Evolutionary conservation across 2,888 invertebrate species (phyloP).

Genomic region (Alcis repandata): DNA sequence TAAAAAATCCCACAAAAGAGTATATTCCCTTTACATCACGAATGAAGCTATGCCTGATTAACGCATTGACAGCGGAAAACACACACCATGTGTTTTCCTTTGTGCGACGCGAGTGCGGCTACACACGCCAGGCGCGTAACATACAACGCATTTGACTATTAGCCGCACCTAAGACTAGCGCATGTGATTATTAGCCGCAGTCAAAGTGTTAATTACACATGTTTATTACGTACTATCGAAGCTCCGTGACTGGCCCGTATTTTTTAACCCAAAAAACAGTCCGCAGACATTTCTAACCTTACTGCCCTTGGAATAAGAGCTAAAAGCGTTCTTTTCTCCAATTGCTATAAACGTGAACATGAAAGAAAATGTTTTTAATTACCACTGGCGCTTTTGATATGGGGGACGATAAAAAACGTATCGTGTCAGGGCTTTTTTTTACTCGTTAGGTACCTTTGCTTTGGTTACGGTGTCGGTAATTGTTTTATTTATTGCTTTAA

Average conservation of each 20-base stretch:
- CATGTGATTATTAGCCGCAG: too few species aligned
- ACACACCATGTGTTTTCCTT: too few species aligned
- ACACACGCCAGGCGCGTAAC: too few species aligned
- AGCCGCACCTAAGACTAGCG: too few species aligned
- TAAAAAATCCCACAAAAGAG: constrained; percentile 15
- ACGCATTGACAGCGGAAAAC: too few species aligned
- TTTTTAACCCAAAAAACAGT: constrained; percentile 32
- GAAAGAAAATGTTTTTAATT: constrained; percentile 47
- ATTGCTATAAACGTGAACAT: constrained; percentile 38
- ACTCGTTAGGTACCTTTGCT: constrained; percentile 26
- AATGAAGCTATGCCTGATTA: constrained; percentile 38
- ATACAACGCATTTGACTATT: too few species aligned
- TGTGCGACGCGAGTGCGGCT: too few species aligned
- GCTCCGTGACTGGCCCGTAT: constrained; percentile 40
- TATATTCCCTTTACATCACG: constrained; percentile 15
- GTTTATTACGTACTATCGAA: constrained; percentile 41
- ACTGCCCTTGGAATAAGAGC: constrained; percentile 5
- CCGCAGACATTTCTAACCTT: constrained; percentile 10
- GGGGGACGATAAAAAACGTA: constrained; percentile 41
- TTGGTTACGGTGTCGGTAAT: constrained; percentile 31
- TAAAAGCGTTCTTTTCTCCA: constrained; percentile 16
- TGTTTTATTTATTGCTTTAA: constrained; percentile 29
- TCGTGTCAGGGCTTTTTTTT: constrained; percentile 40
- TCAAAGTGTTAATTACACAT: constrained; percentile 43
- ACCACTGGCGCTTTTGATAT: constrained; percentile 46